Conservation (phyloP, 2,888 invertebrate species). For the Phymatocera aterrima region DNA sequence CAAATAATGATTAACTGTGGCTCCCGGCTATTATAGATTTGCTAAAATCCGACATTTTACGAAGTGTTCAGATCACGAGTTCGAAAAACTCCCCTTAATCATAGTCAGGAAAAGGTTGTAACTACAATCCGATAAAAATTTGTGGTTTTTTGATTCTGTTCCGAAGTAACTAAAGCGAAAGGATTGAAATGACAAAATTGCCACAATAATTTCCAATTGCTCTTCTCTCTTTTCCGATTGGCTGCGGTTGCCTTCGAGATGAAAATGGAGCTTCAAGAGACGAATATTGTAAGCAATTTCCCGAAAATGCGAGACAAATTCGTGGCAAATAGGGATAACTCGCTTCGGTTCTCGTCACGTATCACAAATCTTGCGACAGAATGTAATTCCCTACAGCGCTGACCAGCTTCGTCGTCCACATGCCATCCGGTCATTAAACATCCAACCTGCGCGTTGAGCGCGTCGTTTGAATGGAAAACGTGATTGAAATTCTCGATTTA, state of each 20-base stretch:
- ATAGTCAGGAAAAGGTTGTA: too few species aligned
- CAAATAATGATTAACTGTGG: too few species aligned
- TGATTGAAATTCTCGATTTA: conserved; percentile 13
- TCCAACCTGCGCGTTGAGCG: conserved; percentile 26
- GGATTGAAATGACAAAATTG: background rate
- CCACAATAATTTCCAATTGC: background rate
- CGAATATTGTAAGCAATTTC: conserved; percentile 19
- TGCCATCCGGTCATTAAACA: conserved; percentile 33
- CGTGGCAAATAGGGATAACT: conserved; percentile 7
- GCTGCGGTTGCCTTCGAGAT: background rate
- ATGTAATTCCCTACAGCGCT: conserved; percentile 31
- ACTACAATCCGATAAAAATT: too few species aligned
- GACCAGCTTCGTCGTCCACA: conserved; percentile 27
- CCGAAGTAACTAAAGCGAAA: too few species aligned
- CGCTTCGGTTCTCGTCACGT: conserved; percentile 20
- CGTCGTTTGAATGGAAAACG: conserved; percentile 31
- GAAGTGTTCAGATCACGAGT: too few species aligned
- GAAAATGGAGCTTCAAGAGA: background rate
- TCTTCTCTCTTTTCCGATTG: background rate
- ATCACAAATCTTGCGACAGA: conserved; percentile 21
- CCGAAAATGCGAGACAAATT: conserved; percentile 11
- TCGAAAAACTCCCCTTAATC: too few species aligned
- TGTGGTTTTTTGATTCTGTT: too few species aligned
- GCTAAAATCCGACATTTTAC: too few species aligned
- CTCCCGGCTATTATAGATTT: too few species aligned